These are phyloP conservation scores for Phaenicophaeus curvirostris DNA, from an alignment of 2,797 vertebrate species.

Conservation along the genomic window DNA sequence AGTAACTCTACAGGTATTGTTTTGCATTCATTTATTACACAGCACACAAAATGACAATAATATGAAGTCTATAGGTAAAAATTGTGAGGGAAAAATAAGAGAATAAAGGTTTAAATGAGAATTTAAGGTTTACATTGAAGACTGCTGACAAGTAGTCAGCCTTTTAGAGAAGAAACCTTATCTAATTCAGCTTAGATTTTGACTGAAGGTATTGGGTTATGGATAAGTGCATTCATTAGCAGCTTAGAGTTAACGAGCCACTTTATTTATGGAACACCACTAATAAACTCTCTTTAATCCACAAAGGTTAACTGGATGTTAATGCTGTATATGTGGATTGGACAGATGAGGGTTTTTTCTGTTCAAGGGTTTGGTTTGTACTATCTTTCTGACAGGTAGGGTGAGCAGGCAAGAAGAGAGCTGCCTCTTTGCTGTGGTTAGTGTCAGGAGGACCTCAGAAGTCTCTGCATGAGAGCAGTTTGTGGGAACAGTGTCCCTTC, in stretches of 20 bases:
- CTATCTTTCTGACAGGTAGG: background rate
- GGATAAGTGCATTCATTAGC: background rate
- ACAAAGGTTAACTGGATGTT: background rate
- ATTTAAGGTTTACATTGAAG: background rate
- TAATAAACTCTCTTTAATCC: background rate
- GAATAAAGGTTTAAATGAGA: background rate
- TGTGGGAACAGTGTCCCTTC: background rate
- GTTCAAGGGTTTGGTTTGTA: background rate
- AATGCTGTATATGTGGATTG: background rate
- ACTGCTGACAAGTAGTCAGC: background rate
- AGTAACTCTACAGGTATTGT: background rate
- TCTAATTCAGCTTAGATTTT: background rate
- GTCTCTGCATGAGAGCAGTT: background rate
- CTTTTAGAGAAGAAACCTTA: background rate
- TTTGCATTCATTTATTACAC: background rate
- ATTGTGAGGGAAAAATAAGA: background rate
- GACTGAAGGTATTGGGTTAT: background rate
- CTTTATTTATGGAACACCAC: background rate
- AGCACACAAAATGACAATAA: background rate
- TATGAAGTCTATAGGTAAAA: background rate
- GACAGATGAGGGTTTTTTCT: background rate
- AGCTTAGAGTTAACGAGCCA: background rate
- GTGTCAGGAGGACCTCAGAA: background rate
- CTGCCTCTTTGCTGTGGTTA: background rate
- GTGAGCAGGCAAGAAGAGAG: background rate